A percentile compares a stretch with the other conserved stretches of the same genome.
Evolutionary conservation across 2,888 invertebrate species (phyloP).

Genomic region (Meliscaeva auricollis): DNA sequence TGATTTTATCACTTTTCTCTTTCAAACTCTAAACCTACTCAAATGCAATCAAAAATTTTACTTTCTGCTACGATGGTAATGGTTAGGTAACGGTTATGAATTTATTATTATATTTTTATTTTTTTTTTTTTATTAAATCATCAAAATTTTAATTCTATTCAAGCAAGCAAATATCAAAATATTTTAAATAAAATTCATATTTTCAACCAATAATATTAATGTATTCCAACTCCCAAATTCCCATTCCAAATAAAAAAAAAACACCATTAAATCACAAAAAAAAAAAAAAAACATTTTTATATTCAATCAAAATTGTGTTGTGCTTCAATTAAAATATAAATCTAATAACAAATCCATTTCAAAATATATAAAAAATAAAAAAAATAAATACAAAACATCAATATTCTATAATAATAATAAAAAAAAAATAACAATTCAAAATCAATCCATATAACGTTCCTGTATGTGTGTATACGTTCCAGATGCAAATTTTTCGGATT

Average conservation of each 20-base stretch:
- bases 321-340: constrained; percentile 29
- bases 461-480: constrained; percentile 82
- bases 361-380: constrained; percentile 39
- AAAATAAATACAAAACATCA: constrained; percentile 32
- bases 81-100: too few species aligned
- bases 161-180: constrained; percentile 22
- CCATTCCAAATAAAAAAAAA: neutral
- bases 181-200: neutral
- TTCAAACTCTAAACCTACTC: too few species aligned
- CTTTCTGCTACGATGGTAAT: too few species aligned
- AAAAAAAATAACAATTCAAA: constrained; percentile 30
- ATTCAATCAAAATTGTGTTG: constrained; percentile 35
- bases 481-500: constrained; percentile 88
- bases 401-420: constrained; percentile 21
- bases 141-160: neutral
- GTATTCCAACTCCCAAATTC: constrained; percentile 1
- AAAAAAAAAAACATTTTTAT: constrained; percentile 17
- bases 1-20: too few species aligned
- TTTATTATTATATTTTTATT: neutral
- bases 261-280: neutral
- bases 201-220: neutral
- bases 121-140: neutral
- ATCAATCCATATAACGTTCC: constrained; percentile 75
- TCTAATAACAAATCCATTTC: constrained; percentile 30
- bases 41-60: too few species aligned